A percentile compares a stretch with the other conserved stretches of the same genome.
These are phyloP conservation scores for Sarcophaga carnaria DNA, from an alignment of 2,888 invertebrate species.

Conservation along the genomic window DNA sequence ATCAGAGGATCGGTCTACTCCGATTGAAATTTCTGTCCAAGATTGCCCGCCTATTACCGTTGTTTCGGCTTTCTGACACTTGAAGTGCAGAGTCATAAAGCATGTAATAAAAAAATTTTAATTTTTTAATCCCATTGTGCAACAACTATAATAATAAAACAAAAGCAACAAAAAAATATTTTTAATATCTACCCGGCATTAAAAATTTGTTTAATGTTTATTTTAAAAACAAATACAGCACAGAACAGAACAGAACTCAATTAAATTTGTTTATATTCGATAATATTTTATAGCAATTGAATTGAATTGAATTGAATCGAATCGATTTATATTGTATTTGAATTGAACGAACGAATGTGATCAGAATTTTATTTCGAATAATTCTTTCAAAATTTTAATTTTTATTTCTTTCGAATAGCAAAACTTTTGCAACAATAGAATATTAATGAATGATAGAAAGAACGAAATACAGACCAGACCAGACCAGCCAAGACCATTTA, in stretches of 20 bases:
- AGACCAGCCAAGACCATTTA: neutral
- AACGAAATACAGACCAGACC: neutral
- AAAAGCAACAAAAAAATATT: neutral
- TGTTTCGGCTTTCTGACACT: no score
- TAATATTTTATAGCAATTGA: slow-evolving; percentile 21
- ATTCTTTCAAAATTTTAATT: neutral
- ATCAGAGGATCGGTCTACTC: no score
- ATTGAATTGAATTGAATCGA: neutral
- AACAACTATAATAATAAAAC: slow-evolving; percentile 11
- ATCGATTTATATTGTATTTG: neutral
- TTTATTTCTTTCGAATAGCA: neutral
- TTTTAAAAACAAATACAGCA: neutral
- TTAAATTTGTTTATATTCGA: neutral
- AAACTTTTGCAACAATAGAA: slow-evolving; percentile 1
- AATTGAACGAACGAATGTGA: slow-evolving; percentile 7
- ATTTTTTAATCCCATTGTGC: neutral
- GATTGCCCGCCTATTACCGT: no score
- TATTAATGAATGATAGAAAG: neutral
- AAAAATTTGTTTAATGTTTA: neutral
- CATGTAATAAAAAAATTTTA: no score
- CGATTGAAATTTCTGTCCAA: no score
- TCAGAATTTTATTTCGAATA: slow-evolving; percentile 15
- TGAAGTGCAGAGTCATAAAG: no score
- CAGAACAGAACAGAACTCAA: neutral
- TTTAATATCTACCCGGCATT: slow-evolving; percentile 16